phyloP scores from a whole-genome alignment of 2,113 vertebrate genomes.

The Mastomys natalensis region DNA sequence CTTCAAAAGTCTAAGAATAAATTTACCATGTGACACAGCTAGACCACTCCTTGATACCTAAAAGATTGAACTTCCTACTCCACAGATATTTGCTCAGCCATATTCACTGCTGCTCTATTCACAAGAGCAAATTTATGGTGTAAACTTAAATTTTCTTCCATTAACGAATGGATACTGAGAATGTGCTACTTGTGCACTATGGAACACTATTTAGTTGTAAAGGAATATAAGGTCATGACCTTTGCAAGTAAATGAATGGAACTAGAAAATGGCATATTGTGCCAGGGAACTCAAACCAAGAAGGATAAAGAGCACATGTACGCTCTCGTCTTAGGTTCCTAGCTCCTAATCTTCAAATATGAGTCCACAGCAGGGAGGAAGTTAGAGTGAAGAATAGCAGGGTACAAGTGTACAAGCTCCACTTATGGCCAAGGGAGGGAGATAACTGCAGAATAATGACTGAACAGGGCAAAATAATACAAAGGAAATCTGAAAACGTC shows the following conservation, averaged over 20 bases:
- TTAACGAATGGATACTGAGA: background rate
- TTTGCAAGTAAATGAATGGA: background rate
- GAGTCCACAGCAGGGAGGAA: background rate
- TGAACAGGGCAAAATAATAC: background rate
- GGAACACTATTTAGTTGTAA: background rate
- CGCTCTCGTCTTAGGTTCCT: background rate
- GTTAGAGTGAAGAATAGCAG: background rate
- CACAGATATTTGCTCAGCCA: background rate
- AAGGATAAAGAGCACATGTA: background rate
- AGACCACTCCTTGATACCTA: background rate
- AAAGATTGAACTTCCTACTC: background rate
- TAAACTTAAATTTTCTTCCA: background rate
- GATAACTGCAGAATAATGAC: background rate
- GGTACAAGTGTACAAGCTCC: background rate
- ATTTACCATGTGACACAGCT: background rate
- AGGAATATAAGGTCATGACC: background rate
- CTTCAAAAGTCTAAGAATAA: background rate
- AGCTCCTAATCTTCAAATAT: background rate
- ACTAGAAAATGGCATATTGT: background rate
- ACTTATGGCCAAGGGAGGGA: background rate
- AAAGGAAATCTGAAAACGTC: background rate
- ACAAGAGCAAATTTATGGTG: background rate
- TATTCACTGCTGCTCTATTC: background rate
- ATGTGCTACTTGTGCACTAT: background rate
- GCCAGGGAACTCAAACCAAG: background rate